These are phyloP conservation scores for Galerucella nymphaeae DNA, from an alignment of 2,888 invertebrate genomes.

Conservation along the genomic window DNA sequence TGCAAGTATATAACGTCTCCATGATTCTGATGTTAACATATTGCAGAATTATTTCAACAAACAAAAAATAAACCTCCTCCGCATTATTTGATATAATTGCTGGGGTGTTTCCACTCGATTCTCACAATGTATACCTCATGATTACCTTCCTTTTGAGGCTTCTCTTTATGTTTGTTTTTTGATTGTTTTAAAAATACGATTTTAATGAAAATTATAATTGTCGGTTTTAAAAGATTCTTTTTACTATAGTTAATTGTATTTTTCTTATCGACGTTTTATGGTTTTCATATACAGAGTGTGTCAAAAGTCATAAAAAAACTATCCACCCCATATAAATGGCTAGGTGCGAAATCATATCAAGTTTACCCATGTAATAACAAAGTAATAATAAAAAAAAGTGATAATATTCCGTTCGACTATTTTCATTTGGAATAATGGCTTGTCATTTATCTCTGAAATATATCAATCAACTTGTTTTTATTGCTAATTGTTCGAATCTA, in stretches of 20 bases:
- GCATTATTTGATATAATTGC: conserved; percentile 32
- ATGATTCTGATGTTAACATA: conserved; percentile 31
- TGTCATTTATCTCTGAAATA: conserved; percentile 39
- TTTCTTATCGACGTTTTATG: too few relatives aligned
- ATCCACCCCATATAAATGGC: too few relatives aligned
- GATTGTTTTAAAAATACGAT: not conserved
- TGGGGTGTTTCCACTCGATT: conserved; percentile 26
- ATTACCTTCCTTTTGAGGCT: conserved; percentile 6
- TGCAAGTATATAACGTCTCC: conserved; percentile 27
- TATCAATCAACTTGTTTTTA: conserved; percentile 47
- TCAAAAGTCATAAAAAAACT: too few relatives aligned
- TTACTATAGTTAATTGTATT: too few relatives aligned
- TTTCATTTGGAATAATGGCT: conserved; percentile 20
- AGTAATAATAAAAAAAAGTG: conserved; percentile 12
- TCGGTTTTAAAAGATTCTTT: too few relatives aligned
- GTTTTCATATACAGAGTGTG: too few relatives aligned
- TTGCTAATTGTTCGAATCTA: conserved; percentile 41
- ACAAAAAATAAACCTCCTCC: conserved; percentile 28
- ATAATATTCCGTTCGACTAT: conserved; percentile 1
- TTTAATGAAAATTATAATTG: not conserved
- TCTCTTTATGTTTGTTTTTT: not conserved
- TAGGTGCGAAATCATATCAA: not conserved
- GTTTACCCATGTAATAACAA: conserved; percentile 3
- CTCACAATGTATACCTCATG: conserved; percentile 24
- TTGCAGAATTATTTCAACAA: conserved; percentile 21